Percentiles rank a stretch among this genome's conserved stretches.
phyloP scores from a whole-genome alignment of 1,140 invertebrate species.

The Magallana ariakensis region DNA sequence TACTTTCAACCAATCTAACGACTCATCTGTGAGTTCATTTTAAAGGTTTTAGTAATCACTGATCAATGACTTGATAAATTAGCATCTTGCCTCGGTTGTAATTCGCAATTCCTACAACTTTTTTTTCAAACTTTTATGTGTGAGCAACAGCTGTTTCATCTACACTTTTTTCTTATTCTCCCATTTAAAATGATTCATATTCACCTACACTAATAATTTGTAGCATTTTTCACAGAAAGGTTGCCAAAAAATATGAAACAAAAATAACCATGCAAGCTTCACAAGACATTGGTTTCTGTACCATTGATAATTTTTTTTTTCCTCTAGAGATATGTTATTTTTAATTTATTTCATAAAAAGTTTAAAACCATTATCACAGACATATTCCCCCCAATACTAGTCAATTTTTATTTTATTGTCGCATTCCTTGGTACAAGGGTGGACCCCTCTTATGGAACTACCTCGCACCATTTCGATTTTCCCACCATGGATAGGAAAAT shows the following conservation, averaged over 20 bases:
- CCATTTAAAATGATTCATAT: constrained; percentile 9
- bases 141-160: constrained; percentile 5
- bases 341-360: not conserved
- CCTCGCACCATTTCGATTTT: constrained; percentile 13
- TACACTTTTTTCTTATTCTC: not conserved
- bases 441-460: constrained; percentile 13
- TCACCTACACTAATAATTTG: constrained; percentile 22
- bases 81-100: not conserved
- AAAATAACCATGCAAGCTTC: not conserved
- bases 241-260: constrained; percentile 3
- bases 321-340: not conserved
- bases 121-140: constrained; percentile 1
- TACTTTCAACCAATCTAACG: not conserved
- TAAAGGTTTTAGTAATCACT: constrained; percentile 6
- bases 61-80: constrained; percentile 21
- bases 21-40: not conserved
- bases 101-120: not conserved
- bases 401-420: constrained; percentile 3
- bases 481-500: constrained; percentile 27
- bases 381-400: not conserved
- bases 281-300: constrained; percentile 18
- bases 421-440: constrained; percentile 35
- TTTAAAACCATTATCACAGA: not conserved
- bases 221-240: constrained; percentile 27
- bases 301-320: not conserved